phyloP scores from a whole-genome alignment of 1,140 invertebrate genomes.

The Camponotus floridanus region DNA sequence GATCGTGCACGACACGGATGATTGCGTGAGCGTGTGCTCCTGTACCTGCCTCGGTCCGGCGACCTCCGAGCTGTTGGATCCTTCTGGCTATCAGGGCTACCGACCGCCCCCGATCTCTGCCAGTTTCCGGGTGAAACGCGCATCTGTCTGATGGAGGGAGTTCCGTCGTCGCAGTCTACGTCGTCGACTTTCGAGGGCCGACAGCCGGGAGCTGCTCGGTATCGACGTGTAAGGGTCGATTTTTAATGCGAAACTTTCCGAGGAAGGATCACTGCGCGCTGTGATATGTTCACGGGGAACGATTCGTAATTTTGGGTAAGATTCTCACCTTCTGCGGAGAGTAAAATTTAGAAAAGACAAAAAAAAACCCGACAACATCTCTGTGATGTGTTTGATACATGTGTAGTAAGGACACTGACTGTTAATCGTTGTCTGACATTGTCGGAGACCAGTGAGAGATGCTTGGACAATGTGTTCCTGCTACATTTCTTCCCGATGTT shows the following conservation, averaged over 20 bases:
- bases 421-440: conserved; percentile 17
- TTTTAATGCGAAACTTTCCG: neutral
- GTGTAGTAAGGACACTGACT: conserved; percentile 13
- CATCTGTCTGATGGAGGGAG: conserved; percentile 86
- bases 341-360: conserved; percentile 6
- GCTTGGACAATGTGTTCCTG: conserved; percentile 18
- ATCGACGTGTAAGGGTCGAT: conserved; percentile 79
- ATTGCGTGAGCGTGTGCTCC: conserved; percentile 90
- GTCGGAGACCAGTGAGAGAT: neutral
- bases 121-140: conserved; percentile 83
- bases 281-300: neutral
- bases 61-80: conserved; percentile 82
- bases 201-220: conserved; percentile 83
- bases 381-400: conserved; percentile 10
- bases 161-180: conserved; percentile 84
- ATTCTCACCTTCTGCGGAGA: conserved; percentile 1
- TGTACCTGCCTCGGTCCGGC: conserved; percentile 88
- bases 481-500: conserved; percentile 13
- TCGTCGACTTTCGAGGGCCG: conserved; percentile 81
- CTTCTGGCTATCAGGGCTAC: conserved; percentile 83
- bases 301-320: neutral
- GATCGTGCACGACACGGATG: conserved; percentile 86
- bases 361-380: neutral
- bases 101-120: conserved; percentile 82
- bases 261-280: neutral